These are phyloP conservation scores for Aphaenogaster floridana DNA, from an alignment of 1,140 invertebrate genomes.

Conservation along the genomic window DNA sequence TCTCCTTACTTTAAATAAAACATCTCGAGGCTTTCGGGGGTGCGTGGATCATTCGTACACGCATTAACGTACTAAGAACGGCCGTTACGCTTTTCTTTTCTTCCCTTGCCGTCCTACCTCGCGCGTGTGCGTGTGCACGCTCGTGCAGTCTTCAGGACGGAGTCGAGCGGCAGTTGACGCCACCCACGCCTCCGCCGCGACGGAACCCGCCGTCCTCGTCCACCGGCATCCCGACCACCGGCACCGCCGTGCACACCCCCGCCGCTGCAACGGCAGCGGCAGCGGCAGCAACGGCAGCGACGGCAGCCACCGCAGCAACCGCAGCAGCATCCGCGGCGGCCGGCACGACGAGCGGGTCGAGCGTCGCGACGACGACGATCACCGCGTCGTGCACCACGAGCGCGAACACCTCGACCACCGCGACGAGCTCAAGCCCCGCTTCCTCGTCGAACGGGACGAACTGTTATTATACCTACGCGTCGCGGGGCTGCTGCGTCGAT, in stretches of 20 bases:
- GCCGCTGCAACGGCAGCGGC: constrained; percentile 18
- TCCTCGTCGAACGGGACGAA: constrained; percentile 82
- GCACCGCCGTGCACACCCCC: constrained; percentile 45
- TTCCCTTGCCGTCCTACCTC: constrained; percentile 39
- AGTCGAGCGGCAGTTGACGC: constrained; percentile 87
- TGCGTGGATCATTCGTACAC: constrained; percentile 34
- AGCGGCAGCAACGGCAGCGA: constrained; percentile 29
- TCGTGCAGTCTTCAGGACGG: constrained; percentile 86
- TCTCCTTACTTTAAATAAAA: not conserved
- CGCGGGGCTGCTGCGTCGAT: constrained; percentile 84
- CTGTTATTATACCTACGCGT: constrained; percentile 83
- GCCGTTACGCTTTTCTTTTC: constrained; percentile 65
- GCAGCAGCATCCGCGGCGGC: constrained; percentile 64
- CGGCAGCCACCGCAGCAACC: constrained; percentile 40
- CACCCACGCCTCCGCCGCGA: constrained; percentile 86
- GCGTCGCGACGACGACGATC: constrained; percentile 75
- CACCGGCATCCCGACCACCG: constrained; percentile 68
- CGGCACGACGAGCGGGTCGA: constrained; percentile 73
- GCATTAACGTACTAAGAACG: constrained; percentile 72
- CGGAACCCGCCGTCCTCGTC: constrained; percentile 77
- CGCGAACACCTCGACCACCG: constrained; percentile 79
- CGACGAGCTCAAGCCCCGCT: constrained; percentile 81
- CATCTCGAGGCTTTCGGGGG: constrained; percentile 34
- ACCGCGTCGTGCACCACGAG: constrained; percentile 77
- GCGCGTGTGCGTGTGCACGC: constrained; percentile 61